A percentile compares a stretch with the other conserved stretches of the same genome.
phyloP scores from a whole-genome alignment of 2,113 vertebrate genomes.

The Charadrius vociferus region DNA sequence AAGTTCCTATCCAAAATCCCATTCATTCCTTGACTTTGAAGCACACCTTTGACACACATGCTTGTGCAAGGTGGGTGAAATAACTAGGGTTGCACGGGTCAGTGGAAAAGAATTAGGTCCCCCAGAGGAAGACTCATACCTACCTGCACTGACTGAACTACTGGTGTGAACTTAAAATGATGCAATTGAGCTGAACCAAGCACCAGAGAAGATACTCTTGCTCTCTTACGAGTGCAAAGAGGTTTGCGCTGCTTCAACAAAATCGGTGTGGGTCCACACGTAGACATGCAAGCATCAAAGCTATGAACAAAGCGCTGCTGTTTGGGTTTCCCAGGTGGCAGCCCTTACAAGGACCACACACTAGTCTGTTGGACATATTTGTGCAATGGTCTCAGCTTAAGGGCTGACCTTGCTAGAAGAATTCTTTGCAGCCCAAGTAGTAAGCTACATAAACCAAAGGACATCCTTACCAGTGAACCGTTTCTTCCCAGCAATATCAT shows the following conservation, averaged over 20 bases:
- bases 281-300: background rate
- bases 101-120: background rate
- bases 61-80: background rate
- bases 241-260: background rate
- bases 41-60: background rate
- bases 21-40: background rate
- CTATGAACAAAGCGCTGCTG: background rate
- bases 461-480: constrained; percentile 88
- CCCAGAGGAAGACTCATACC: background rate
- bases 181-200: background rate
- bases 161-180: background rate
- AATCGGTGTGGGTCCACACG: background rate
- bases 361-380: background rate
- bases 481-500: constrained; percentile 89
- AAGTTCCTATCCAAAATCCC: background rate
- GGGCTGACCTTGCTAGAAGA: background rate
- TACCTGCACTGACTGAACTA: background rate
- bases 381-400: background rate
- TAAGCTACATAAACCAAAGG: background rate
- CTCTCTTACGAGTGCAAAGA: background rate
- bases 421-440: background rate
- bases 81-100: background rate
- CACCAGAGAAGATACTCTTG: background rate
- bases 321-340: background rate
- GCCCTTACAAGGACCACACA: background rate